Conservation (phyloP, 2,113 vertebrate species). For the Lethenteron reissneri region DNA sequence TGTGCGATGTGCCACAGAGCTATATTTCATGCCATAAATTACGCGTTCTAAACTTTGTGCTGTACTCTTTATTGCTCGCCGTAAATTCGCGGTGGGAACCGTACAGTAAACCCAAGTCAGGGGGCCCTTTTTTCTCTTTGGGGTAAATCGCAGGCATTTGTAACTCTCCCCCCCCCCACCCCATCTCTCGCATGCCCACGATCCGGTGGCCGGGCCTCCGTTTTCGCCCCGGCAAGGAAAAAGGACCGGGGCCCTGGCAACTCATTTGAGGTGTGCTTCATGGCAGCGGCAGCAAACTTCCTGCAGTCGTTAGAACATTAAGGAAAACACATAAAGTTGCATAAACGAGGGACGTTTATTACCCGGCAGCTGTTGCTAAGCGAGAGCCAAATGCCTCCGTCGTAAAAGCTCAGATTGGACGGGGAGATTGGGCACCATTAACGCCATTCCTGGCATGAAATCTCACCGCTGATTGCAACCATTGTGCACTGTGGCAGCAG, state of each 20-base stretch:
- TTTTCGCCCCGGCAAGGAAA: too few relatives aligned
- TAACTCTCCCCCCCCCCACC: too few relatives aligned
- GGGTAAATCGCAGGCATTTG: too few relatives aligned
- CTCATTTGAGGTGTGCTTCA: slow-evolving; percentile 2
- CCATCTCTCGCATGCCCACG: too few relatives aligned
- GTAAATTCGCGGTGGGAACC: too few relatives aligned
- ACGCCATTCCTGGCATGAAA: slow-evolving; percentile 2
- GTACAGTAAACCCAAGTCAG: too few relatives aligned
- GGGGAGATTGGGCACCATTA: slow-evolving; percentile 1
- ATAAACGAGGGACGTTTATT: slow-evolving; percentile 2
- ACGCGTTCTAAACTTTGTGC: too few relatives aligned
- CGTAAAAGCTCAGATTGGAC: slow-evolving; percentile 4
- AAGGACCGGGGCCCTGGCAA: neutral
- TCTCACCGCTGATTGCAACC: slow-evolving; percentile 5
- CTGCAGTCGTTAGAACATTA: slow-evolving; percentile 6
- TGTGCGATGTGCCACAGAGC: too few relatives aligned
- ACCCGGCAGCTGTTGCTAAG: slow-evolving; percentile 6
- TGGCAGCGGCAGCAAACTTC: neutral
- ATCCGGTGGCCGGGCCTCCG: too few relatives aligned
- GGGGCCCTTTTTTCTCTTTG: too few relatives aligned
- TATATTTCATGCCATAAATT: too few relatives aligned
- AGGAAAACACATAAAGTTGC: slow-evolving; percentile 1
- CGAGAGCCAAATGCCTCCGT: slow-evolving; percentile 3
- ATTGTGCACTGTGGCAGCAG: slow-evolving; percentile 4
- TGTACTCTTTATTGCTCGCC: too few relatives aligned